Base-by-base conservation (phyloP, 92 coral and sea anemone genomes). In the Parazoanthus swiftii region DNA sequence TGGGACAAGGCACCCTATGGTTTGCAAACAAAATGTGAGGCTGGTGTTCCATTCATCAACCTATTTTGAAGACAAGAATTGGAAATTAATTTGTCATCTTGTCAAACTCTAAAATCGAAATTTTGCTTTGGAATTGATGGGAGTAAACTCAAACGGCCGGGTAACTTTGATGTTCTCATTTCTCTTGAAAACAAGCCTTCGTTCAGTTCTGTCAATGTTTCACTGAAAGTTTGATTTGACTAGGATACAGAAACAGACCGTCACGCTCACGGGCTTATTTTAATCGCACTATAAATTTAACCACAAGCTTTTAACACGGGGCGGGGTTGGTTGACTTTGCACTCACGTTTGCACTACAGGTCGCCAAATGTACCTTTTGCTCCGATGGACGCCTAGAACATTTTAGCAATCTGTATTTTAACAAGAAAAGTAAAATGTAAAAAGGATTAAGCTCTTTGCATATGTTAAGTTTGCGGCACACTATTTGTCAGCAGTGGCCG, bases 11-110 rank as follows among this genome's bases (percentile, higher is more conserved):
- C 77, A 46, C 79, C 87, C 87, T 44, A 71, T 50, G 66, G 87
- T 71, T 74, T 74, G 67, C 35, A 44, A 46, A 84, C 79, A 84
- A 84, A 70, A 23, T 84, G 20, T 25, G 29, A 84, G 43, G 78
- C 56, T 70, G 79, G 87, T 84, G 87, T 46, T 74, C 79, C 65
- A 84, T 84, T 84, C 87, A 84, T 71, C 63, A n/a, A 71, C 74
- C 29, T 33, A 48, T 44, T 71, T 84, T 35, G 46, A 72, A 14
- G 79, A 25, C 36, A 84, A 84, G 79, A 74, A 84, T 56, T 70
- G 23, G 44, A 48, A 84, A 84, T 70, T 71, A 84, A 84, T 84
- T 84, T 84, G 79, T 84, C 87, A 84, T 84, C 87, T 70, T 84
- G 87, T 84, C 87, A 84, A 48, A 71, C 68, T 46, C n/a, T 44